phyloP scores from a whole-genome alignment of 2,888 invertebrate genomes.

The Leucoma salicis region DNA sequence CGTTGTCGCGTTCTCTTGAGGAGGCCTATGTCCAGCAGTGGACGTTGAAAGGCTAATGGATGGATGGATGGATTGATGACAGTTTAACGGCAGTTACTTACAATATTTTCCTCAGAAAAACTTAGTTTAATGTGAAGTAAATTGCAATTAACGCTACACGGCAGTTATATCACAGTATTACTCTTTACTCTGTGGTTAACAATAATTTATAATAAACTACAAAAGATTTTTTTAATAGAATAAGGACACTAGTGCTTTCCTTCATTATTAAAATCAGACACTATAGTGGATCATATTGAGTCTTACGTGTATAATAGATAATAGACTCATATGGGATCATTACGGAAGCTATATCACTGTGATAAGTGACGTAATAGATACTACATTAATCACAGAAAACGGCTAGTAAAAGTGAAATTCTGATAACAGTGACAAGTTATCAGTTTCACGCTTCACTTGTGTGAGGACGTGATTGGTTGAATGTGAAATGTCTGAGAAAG shows the following conservation, averaged over 20 bases:
- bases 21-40: no score
- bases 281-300: not conserved
- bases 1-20: no score
- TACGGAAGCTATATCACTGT: slow-evolving; percentile 19
- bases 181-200: no score
- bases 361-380: slow-evolving; percentile 27
- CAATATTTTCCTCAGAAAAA: no score
- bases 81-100: no score
- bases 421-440: not conserved
- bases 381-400: slow-evolving; percentile 23
- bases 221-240: no score
- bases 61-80: no score
- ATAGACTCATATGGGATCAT: not conserved
- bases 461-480: not conserved
- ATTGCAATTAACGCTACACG: no score
- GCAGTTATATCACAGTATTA: no score
- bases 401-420: not conserved
- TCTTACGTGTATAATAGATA: slow-evolving; percentile 4
- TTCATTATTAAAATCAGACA: slow-evolving; percentile 9
- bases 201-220: no score
- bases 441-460: slow-evolving; percentile 1
- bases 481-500: not conserved
- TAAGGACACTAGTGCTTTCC: slow-evolving; percentile 6
- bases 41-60: no score
- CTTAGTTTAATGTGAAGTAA: no score